phyloP scores from a whole-genome alignment of 2,888 invertebrate species.

The Eupithecia subumbrata region DNA sequence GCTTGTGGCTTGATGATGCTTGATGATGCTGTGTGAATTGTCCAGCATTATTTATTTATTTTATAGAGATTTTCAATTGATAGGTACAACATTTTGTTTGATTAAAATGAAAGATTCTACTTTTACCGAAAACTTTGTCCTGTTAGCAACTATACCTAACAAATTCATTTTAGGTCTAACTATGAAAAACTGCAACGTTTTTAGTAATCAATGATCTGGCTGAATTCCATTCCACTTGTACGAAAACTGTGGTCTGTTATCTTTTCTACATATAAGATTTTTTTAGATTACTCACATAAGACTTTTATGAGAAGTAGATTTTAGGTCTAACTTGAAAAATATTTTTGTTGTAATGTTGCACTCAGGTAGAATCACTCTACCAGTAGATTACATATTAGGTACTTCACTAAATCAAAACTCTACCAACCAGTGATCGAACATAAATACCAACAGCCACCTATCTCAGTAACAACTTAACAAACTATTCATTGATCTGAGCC shows the following conservation, averaged over 20 bases:
- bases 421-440: not conserved
- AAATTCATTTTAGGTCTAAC: too few relatives aligned
- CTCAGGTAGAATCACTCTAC: not conserved
- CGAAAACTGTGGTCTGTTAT: not conserved
- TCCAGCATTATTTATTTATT: too few relatives aligned
- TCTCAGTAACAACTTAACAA: not conserved
- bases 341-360: not conserved
- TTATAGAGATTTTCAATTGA: too few relatives aligned
- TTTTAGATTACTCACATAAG: not conserved
- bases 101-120: too few relatives aligned
- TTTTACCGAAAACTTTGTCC: too few relatives aligned
- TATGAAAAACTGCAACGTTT: too few relatives aligned
- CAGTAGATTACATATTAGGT: not conserved
- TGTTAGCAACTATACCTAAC: too few relatives aligned
- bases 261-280: too few relatives aligned
- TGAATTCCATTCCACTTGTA: not conserved
- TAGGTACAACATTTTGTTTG: too few relatives aligned
- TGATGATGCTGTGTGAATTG: too few relatives aligned
- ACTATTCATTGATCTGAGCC: slow-evolving; percentile 18
- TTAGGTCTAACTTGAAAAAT: not conserved
- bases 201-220: not conserved
- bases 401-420: not conserved
- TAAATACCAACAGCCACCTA: not conserved
- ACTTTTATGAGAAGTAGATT: not conserved
- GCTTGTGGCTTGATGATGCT: too few relatives aligned